Evolutionary conservation across 1,140 invertebrate genomes (phyloP), one percentile per base, ranked within the genome.

Genomic region (Heliconius nattereri): DNA sequence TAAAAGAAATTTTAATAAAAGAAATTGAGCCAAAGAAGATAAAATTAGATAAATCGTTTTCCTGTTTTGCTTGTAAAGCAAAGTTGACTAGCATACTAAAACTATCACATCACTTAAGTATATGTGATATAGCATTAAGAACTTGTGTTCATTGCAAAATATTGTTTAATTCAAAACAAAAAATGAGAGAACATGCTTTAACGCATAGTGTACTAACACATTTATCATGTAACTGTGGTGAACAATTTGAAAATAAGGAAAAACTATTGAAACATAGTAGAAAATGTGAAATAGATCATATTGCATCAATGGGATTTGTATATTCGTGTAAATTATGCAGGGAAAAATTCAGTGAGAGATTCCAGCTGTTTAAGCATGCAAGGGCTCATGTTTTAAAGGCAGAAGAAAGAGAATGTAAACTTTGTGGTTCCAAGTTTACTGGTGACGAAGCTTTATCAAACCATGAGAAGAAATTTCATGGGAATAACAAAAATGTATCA

Each of bases 321-420:
- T 90, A 90, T 74, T 79, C 88, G 9, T 94, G 93, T 83, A 94
- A 92, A 73, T 86, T 90, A 75, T 93, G 93, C 76, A 86, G 88
- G 1, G 80, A 88, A 2, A 88, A 80, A 0, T 94, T 91, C 75
- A 88, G 86, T 79, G 89, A 92, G 32, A 78, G 89, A 75, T 90
- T 92, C 71, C 83, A 89, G 20, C 71, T 94, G 0, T 91, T 89
- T 78, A 89, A 85, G 37, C 93, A 94, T 88, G 92, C 87, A 0
- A 92, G 85, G 77, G 73, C 84, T 9, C 93, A 94, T 86, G 60
- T 93, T 23, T 40, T 87, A 8, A 90, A 91, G 57, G 78, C 85
- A 1, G 83, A 91, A 29, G 86, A 90, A 79, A 88, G 83, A 54
- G 81, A 89, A 23, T 94, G 92, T 88, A 91, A 92, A 83, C 82